A percentile compares a stretch with the other conserved stretches of the same genome.
Evolutionary conservation across 2,888 invertebrate genomes (phyloP).

Genomic region (Oeneis ivallda): DNA sequence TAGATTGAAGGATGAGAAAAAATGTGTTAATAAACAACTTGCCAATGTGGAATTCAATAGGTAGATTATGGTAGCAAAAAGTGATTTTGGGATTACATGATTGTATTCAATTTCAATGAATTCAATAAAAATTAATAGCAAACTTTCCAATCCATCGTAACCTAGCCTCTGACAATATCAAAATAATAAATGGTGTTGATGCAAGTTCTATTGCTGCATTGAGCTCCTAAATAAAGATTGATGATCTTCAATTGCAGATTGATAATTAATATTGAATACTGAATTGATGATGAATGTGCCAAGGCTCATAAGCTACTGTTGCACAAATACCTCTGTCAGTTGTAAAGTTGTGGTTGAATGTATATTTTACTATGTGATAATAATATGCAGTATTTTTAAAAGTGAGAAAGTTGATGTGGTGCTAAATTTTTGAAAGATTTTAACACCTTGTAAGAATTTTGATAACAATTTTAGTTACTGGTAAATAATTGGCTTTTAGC

Average conservation of each 20-base stretch:
- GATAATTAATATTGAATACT: too few relatives aligned
- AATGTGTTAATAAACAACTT: too few relatives aligned
- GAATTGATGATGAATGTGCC: not conserved
- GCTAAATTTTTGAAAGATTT: slow-evolving; percentile 79
- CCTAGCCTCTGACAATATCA: not conserved
- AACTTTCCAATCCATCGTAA: too few relatives aligned
- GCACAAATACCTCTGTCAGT: slow-evolving; percentile 11
- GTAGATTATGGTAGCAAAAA: not conserved
- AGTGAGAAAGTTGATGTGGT: slow-evolving; percentile 78
- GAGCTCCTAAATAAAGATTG: not conserved
- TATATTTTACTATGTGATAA: slow-evolving; percentile 24
- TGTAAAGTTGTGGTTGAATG: slow-evolving; percentile 11
- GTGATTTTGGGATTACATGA: too few relatives aligned
- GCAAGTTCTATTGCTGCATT: too few relatives aligned
- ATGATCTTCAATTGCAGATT: not conserved
- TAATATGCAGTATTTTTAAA: slow-evolving; percentile 58
- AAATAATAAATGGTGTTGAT: not conserved
- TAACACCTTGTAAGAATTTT: slow-evolving; percentile 73
- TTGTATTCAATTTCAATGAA: too few relatives aligned
- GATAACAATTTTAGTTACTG: slow-evolving; percentile 60
- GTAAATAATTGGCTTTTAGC: slow-evolving; percentile 57
- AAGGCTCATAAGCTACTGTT: not conserved
- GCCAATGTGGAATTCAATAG: not conserved
- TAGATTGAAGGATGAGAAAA: too few relatives aligned
- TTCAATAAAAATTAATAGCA: too few relatives aligned